phyloP scores from a whole-genome alignment of 2,888 invertebrate genomes.

The Cheilosia soror region DNA sequence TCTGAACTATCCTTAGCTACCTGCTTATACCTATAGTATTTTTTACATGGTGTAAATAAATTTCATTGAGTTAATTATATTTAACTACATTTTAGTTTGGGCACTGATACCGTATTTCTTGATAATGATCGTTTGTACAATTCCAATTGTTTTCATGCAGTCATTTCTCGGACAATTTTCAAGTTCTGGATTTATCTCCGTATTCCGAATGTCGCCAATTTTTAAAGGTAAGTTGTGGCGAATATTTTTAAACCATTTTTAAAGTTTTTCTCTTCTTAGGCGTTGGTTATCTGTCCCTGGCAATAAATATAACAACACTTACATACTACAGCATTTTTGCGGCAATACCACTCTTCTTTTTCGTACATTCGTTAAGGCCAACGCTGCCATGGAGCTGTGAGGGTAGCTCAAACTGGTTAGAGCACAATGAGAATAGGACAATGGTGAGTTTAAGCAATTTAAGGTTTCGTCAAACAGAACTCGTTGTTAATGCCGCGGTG shows the following conservation, averaged over 20 bases:
- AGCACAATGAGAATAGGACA: neutral
- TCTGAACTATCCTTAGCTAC: too few species aligned
- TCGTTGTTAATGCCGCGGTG: too few species aligned
- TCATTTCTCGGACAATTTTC: conserved; percentile 92
- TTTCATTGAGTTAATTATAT: too few species aligned
- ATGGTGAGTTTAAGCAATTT: conserved; percentile 10
- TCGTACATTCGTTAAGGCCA: conserved; percentile 87
- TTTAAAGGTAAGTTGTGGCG: conserved; percentile 88
- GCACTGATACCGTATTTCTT: conserved; percentile 76
- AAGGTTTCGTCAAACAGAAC: too few species aligned
- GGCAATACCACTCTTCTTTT: conserved; percentile 87
- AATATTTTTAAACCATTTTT: neutral
- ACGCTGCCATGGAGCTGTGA: conserved; percentile 92
- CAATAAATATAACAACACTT: conserved; percentile 90
- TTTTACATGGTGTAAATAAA: too few species aligned
- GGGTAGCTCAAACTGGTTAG: conserved; percentile 81
- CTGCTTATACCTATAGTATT: too few species aligned
- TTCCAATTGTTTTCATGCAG: conserved; percentile 93
- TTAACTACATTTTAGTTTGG: conserved; percentile 71
- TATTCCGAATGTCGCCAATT: conserved; percentile 90
- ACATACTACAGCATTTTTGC: conserved; percentile 86
- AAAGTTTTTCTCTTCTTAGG: conserved; percentile 84
- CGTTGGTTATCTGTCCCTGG: conserved; percentile 92
- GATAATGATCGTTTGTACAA: conserved; percentile 27
- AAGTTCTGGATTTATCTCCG: conserved; percentile 90